Conservation (phyloP, 2,797 vertebrate species). For the Gambusia yucatana region DNA sequence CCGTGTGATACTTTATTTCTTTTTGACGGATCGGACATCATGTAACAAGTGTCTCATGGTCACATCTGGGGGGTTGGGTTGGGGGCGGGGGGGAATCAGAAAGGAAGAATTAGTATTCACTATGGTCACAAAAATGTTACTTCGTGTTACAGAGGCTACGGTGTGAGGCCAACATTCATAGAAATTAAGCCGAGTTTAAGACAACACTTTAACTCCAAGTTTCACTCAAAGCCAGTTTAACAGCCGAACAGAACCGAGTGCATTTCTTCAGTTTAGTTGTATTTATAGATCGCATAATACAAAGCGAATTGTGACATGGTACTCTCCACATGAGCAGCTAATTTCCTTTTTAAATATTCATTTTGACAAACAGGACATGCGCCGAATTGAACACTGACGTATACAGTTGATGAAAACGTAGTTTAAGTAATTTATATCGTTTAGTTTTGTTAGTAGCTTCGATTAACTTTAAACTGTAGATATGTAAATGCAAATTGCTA, state of each 20-base stretch:
- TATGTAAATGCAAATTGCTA: not conserved
- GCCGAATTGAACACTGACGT: not conserved
- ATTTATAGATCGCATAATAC: too few species aligned
- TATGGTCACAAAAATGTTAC: not conserved
- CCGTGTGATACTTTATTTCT: constrained; percentile 20
- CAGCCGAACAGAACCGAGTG: not conserved
- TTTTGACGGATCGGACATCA: constrained; percentile 34
- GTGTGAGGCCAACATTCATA: not conserved
- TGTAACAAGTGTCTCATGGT: not conserved
- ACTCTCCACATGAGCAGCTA: not conserved
- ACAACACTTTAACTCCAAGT: not conserved
- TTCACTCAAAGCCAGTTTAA: not conserved
- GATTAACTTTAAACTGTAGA: rapidly evolving
- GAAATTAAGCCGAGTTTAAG: not conserved
- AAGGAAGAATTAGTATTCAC: not conserved
- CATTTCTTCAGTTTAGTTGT: not conserved
- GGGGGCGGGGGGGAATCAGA: not conserved
- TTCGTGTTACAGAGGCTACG: not conserved
- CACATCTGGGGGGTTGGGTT: constrained; percentile 41
- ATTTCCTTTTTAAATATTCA: not conserved
- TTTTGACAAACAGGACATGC: not conserved
- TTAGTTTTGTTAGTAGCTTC: rapidly evolving
- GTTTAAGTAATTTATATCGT: rapidly evolving
- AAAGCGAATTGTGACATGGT: not conserved
- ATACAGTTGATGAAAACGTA: rapidly evolving